Percentiles rank a stretch among this genome's conserved stretches.
Evolutionary conservation across 53 echinoderm and acorn worm species (phyloP).

Genomic region (Actinopyga echinites): DNA sequence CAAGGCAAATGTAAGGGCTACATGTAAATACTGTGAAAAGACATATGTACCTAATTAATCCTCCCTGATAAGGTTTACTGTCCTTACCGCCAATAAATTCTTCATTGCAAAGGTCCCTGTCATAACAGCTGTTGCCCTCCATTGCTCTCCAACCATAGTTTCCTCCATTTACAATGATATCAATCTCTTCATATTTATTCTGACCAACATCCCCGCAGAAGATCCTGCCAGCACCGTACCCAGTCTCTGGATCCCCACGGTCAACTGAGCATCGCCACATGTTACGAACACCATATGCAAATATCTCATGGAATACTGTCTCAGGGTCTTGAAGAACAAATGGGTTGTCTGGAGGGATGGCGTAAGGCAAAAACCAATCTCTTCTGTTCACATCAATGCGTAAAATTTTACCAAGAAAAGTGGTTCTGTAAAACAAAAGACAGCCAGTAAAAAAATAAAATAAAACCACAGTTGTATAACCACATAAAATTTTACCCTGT

Average conservation of each 20-base stretch:
- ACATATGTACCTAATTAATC: no score
- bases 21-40: no score
- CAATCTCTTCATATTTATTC: slow-evolving; percentile 80
- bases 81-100: slow-evolving; percentile 53
- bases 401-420: slow-evolving; percentile 76
- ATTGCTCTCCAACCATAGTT: slow-evolving; percentile 96
- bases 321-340: slow-evolving; percentile 51
- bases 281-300: slow-evolving; percentile 91
- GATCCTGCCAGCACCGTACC: slow-evolving; percentile 77
- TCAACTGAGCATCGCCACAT: slow-evolving; percentile 94
- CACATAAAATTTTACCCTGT: no score
- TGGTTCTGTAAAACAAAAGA: no score
- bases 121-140: slow-evolving; percentile 84
- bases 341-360: slow-evolving; percentile 89
- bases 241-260: slow-evolving; percentile 73
- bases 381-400: slow-evolving; percentile 86
- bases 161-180: slow-evolving; percentile 92
- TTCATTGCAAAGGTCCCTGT: slow-evolving; percentile 61
- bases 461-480: no score
- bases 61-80: no score
- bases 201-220: slow-evolving; percentile 99
- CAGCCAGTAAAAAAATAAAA: no score
- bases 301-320: slow-evolving; percentile 68
- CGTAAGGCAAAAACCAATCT: slow-evolving; percentile 54
- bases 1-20: no score